These are phyloP conservation scores for Cyphomyrus discorhynchus DNA, from an alignment of 2,113 vertebrate species.

Conservation along the genomic window DNA sequence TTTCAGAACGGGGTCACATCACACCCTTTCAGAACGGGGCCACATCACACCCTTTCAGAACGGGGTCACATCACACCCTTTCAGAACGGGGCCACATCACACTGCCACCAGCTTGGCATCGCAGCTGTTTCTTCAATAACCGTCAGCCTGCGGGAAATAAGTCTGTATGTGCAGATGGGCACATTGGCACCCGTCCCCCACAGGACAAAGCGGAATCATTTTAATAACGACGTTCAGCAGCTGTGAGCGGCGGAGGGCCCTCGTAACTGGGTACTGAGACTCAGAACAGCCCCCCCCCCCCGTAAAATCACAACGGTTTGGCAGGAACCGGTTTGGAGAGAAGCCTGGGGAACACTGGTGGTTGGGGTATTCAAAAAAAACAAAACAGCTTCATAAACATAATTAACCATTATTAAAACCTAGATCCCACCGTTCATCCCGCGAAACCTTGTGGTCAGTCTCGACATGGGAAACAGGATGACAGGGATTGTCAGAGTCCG, in stretches of 20 bases:
- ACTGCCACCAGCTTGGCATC: neutral
- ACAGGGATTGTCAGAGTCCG: slow-evolving; percentile 8
- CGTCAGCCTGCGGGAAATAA: neutral
- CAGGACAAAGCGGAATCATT: neutral
- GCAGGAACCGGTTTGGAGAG: neutral
- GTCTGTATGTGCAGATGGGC: neutral
- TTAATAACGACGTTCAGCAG: neutral
- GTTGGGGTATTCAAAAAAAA: neutral
- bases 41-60: neutral
- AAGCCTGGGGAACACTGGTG: neutral
- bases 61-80: neutral
- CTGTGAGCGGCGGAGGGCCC: neutral
- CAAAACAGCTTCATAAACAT: neutral
- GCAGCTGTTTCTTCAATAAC: neutral
- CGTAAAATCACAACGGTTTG: neutral
- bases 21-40: neutral
- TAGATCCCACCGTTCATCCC: neutral
- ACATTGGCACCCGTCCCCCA: neutral
- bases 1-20: neutral
- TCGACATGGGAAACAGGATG: neutral
- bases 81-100: neutral
- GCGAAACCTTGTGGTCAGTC: neutral
- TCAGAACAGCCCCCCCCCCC: neutral
- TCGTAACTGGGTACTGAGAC: neutral
- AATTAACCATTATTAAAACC: neutral